Base-by-base conservation (phyloP, 2,888 invertebrate genomes). In the Troides oblongomaculatus region DNA sequence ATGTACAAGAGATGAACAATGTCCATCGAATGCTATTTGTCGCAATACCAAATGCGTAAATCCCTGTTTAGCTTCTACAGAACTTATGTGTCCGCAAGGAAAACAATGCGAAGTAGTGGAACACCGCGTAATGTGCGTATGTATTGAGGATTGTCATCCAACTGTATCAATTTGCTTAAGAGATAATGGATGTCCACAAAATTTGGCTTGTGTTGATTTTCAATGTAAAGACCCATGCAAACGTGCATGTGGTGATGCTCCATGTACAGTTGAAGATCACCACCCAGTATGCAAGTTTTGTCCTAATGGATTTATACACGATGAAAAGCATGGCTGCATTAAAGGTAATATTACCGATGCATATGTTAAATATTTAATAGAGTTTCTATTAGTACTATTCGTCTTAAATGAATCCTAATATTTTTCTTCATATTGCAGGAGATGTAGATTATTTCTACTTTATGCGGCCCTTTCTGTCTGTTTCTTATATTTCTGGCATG, bases 201-300 rank as follows among this genome's bases (percentile, higher is more conserved):
- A 96, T 81, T 94, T 96, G 89, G 97, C 97, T 77, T 98, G 98
- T 92, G 95, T 95, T 87, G 96, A 96, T 88, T 97, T 96, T 90
- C 95, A 96, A 93, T 98, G 98, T 89, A 95, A 97, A 93, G 97
- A 98, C 93, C 98, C 98, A 77, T 98, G 98, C 93, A 94, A 94
- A 87, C 95, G 95, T 84, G 96, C 96, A 84, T 96, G 96, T 89
- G 97, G 97, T 92, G 96, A 96, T 81, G 96, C 97, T 78, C 97
- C 98, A 82, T 98, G 98, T 94, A 96, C 96, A 93, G 97, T 97
- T 82, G 97, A 97, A 95, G 97, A 97, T 92, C 98, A 98, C 94
- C 97, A 96, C 93, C 96, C 98, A 80, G 96, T 97, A 91, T 98
- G 98, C 96, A 97, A 97, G 95, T 97, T 97, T 95, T 98, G 98